Evolutionary conservation across 2,888 invertebrate species (phyloP), one percentile per base, ranked within the genome.

Genomic region (Metallyticus violacea): DNA sequence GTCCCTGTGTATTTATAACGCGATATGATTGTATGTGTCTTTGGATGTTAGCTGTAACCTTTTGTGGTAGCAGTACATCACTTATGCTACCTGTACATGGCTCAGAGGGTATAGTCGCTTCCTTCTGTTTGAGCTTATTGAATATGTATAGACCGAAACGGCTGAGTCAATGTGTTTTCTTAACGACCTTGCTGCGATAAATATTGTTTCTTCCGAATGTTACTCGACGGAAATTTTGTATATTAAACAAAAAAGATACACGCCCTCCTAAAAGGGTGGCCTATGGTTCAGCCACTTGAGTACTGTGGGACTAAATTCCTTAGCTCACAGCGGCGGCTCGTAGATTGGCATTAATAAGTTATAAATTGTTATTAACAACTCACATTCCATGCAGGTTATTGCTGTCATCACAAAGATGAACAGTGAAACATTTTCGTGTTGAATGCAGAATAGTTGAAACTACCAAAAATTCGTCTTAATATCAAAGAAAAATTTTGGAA

Each of bases 21-120:
- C 40, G 62, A 82, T 82, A 76, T 76, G 82, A 82, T 82, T 82
- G 82, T 82, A 62, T 62, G 82, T 82, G 40, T 81, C 81, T 81
- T 29, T 29, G 26, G 81, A 81, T 82, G 82, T 27, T 82, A 76
- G 26, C 82, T 25, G 30, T 40, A 40, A 81, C 81, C 30, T 29
- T 81, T 40, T 40, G 81, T 82, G 27, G 76, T 82, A 76, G 76
- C 82, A 62, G 40, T 62, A 82, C 82, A 82, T 76, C 82, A 82
- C 82, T 82, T 82, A 82, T 82, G 26, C 62, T 26, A 62, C 62
- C 62, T 26, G 76, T 22, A 22, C 62, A 62, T 62, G 40, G n/a
- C n/a, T n/a, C n/a, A n/a, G n/a, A n/a, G n/a, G 40, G 40, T 62
- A 62, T 22, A 62, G 40, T 62, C 40, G 40, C 15, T 62, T 62